A percentile compares a stretch with the other conserved stretches of the same genome.
Conservation (phyloP, 2,113 vertebrate species). For the Hypomesus transpacificus region DNA sequence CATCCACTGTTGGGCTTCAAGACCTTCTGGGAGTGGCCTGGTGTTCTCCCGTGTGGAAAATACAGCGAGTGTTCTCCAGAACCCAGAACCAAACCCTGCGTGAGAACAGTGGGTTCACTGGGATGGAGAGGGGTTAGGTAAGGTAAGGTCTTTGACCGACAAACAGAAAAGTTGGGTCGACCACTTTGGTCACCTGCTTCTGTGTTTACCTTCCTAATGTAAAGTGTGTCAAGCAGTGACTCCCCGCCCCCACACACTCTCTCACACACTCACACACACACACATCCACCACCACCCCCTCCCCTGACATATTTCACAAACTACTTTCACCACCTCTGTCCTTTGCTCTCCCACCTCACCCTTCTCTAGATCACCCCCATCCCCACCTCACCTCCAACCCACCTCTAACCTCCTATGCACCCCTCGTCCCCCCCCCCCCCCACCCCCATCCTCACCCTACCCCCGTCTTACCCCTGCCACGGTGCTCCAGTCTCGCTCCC, state of each 20-base stretch:
- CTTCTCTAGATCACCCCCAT: constrained; percentile 43
- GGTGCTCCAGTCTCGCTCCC: constrained; percentile 48
- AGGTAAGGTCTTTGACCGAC: no score
- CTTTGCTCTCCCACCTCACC: neutral
- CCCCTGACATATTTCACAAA: neutral
- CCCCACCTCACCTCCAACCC: neutral
- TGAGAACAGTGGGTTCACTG: no score
- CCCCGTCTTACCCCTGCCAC: constrained; percentile 29
- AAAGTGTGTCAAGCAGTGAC: neutral
- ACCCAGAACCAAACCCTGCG: no score
- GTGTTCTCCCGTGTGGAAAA: no score
- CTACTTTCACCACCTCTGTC: neutral
- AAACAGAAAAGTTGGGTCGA: no score
- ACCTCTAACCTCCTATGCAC: neutral
- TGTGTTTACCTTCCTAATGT: no score
- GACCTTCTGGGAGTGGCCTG: neutral
- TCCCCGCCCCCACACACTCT: constrained; percentile 11
- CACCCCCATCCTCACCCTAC: constrained; percentile 53
- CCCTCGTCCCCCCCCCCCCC: constrained; percentile 51
- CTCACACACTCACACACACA: constrained; percentile 6
- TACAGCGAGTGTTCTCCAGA: no score
- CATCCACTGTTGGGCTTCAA: constrained; percentile 30
- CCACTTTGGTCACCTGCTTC: no score
- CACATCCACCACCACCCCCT: neutral
- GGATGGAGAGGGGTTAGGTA: no score